Percentiles rank a stretch among this genome's conserved stretches.
These are phyloP conservation scores for Ichneumoninae sp. DNA, from an alignment of 2,888 invertebrate species.

Conservation along the genomic window DNA sequence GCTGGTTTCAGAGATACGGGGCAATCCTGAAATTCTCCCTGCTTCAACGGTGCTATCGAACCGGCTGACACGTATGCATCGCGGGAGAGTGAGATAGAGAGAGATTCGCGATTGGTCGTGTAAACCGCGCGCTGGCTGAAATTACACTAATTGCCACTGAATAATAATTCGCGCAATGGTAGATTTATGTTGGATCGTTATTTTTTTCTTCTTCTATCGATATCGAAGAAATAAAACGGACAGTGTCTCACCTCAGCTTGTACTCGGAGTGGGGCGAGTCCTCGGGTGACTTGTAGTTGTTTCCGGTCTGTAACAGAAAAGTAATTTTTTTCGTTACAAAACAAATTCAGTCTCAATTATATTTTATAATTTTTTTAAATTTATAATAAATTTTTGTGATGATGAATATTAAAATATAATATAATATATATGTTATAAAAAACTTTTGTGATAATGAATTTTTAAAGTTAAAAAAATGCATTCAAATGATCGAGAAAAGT, in stretches of 20 bases:
- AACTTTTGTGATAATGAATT: constrained; percentile 5
- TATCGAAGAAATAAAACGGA: constrained; percentile 16
- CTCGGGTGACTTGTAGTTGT: constrained; percentile 79
- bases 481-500: constrained; percentile 8
- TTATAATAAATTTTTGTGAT: neutral
- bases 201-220: neutral
- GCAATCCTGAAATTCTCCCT: constrained; percentile 68
- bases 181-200: neutral
- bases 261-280: constrained; percentile 79
- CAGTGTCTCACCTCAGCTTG: constrained; percentile 79
- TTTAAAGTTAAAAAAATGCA: neutral
- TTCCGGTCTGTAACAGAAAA: constrained; percentile 78
- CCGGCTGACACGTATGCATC: constrained; percentile 28
- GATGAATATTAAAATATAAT: constrained; percentile 13
- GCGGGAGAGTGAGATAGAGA: neutral
- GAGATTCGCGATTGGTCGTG: constrained; percentile 4
- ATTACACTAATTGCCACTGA: constrained; percentile 39
- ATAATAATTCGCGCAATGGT: constrained; percentile 21
- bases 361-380: too few relatives aligned
- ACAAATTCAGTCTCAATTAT: neutral
- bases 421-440: too few relatives aligned
- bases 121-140: neutral
- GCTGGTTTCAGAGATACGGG: constrained; percentile 80
- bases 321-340: constrained; percentile 6
- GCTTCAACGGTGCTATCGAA: constrained; percentile 39